Evolutionary conservation across 1,140 invertebrate genomes (phyloP), one percentile per base, ranked within the genome.

Genomic region (Conus ventricosus): DNA sequence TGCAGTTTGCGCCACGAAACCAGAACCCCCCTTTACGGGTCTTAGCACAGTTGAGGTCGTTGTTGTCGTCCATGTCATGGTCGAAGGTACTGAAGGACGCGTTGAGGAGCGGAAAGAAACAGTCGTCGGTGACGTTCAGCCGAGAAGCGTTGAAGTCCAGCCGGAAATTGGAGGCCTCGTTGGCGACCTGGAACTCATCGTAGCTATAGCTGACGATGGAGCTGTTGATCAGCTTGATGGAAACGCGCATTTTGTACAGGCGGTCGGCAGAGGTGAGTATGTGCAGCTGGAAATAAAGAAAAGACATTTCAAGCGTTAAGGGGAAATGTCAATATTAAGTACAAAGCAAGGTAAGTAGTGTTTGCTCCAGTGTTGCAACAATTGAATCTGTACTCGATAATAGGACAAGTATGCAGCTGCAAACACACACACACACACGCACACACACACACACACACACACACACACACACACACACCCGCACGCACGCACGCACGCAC

Each of bases 41-140:
- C 7, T 25, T n/a, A 11, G 86, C 87, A 57, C 87, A 88, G 87
- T 86, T 88, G n/a, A 78, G 27, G 25, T 20, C 13, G 7, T 23
- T 17, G 20, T 27, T 53, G 3, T 88, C 84, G 87, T 90, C 89
- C 55, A 78, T 67, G 87, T 90, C 89, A 54, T 67, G 39, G 89
- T 90, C 89, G 55, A 54, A 80, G 57, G 89, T 90, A 63, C 86
- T 88, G 76, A 90, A 90, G 20, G 54, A 17, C 5, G 86, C 75
- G n/a, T 57, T 63, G 57, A 84, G 87, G 11, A 88, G 89, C 7
- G 82, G 60, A 1, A 27, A 23, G 15, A 87, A 57, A 71, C 86
- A 88, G 78, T 88, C 83, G 55, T 39, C 78, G 86, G 27, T 25
- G 23, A 13, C 75, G n/a, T 78, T 85, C 15, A 39, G 51, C 10